Base-by-base conservation (phyloP, 2,797 vertebrate genomes). In the Acestrorhynchus altus region DNA sequence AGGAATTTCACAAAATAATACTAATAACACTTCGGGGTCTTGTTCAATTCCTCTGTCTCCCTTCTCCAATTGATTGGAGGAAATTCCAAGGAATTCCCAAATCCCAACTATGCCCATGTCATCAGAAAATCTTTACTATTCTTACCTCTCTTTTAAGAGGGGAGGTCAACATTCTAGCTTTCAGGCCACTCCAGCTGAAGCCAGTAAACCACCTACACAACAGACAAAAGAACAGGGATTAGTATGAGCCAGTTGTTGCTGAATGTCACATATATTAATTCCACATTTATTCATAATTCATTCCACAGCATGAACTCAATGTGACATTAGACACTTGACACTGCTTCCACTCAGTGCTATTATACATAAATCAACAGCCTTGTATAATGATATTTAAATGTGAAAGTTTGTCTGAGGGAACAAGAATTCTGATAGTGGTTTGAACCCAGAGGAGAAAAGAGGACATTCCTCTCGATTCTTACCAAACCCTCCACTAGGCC, bases 161-260 rank as follows among this genome's bases (percentile, higher is more conserved):
- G 0, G 96, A 98, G 0, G 84, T 77, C 68, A 97, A 87, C 63
- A 84, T 96, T 85, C 94, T 92, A 4, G 86, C 90, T 90, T 95
- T 95, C 85, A 98, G 89, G 56, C 95, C 96, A 71, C 95, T 95
- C 97, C 96, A 98, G 82, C 96, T 97, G 88, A 98, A 98, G 51
- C 95, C 95, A 74, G 93, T 96, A 86, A 98, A 93, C 96, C 96
- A 98, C 87, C 96, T 98, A 81, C 44, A 85, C 59, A 86, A 77
- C 83, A 72, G 49, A 72, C 35, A 61, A 40, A 49, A 76, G 51
- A 49, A 73, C 46, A 51, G 47, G 11, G 15, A 47, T 20, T 26
- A 10, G 11, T 46, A 24, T 6, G 0, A 13, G 4, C 7, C 22
- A 63, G 39, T 10, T 44, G 4, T 0, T 65, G 39, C 44, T 22